Evolutionary conservation across 2,888 invertebrate genomes (phyloP).

Genomic region (Physocephala rufipes): DNA sequence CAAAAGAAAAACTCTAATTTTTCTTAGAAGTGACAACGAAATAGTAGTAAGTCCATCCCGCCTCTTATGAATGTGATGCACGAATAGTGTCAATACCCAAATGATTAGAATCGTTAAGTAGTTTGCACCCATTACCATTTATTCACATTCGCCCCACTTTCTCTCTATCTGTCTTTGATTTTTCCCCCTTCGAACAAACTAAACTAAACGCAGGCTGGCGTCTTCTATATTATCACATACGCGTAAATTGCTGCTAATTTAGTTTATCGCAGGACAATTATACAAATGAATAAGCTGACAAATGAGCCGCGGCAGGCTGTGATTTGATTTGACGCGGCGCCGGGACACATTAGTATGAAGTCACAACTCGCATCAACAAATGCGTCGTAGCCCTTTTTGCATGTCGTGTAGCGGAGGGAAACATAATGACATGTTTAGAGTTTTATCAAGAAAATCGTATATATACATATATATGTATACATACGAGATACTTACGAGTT

Average conservation of each 20-base stretch:
- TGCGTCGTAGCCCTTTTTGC: slow-evolving; percentile 30
- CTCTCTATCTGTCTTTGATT: too few species aligned
- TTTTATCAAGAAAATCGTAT: too few species aligned
- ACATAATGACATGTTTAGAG: not conserved
- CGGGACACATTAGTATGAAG: too few species aligned
- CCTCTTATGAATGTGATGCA: not conserved
- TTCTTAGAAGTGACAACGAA: not conserved
- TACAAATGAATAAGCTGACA: slow-evolving; percentile 65
- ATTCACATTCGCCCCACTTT: too few species aligned
- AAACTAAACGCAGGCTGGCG: not conserved
- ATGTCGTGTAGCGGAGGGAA: slow-evolving; percentile 9
- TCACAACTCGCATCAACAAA: not conserved
- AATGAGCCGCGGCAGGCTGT: slow-evolving; percentile 58
- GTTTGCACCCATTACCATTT: slow-evolving; percentile 7
- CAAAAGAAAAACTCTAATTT: not conserved
- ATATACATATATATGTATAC: too few species aligned
- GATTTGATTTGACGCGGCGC: slow-evolving; percentile 33
- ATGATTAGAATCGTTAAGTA: not conserved
- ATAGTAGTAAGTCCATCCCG: not conserved
- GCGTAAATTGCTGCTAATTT: slow-evolving; percentile 65
- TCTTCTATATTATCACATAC: slow-evolving; percentile 36
- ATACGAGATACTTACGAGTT: too few species aligned
- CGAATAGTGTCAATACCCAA: too few species aligned
- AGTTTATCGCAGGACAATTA: slow-evolving; percentile 65
- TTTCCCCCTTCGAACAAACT: not conserved